Evolutionary conservation across 2,113 vertebrate species (phyloP), one percentile per base, ranked within the genome.

Genomic region (Tenebrosternarchus preto): DNA sequence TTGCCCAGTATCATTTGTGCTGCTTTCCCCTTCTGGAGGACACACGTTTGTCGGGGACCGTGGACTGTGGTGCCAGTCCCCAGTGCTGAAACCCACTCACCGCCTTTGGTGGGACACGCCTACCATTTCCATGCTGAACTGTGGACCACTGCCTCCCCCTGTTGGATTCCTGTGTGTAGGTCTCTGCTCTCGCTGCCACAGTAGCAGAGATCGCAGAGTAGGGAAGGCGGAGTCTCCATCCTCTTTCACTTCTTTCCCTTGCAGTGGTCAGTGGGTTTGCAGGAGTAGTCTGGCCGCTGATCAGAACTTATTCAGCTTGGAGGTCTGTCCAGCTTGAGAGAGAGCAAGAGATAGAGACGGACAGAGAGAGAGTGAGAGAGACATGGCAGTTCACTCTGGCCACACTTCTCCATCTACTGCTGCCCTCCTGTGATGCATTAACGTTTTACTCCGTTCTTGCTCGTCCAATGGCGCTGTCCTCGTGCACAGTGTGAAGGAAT

Each of bases 101-200:
- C 36, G 0, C 5, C 29, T 56, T 56, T 63, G 60, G 24, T 27
- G 22, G 5, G 22, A 60, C 8, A 0, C 61, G 24, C 55, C 46
- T 31, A 53, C 25, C 9, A 4, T 1, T 4, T 66, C 60, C 39
- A 16, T 27, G 2, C 31, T 80, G 19, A 76, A 53, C 6, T 88
- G 85, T 85, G 84, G 92, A 90, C 77, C 90, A 87, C 85, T 91
- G 86, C 79, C 90, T 86, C 92, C 93, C 91, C 92, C 93, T 93
- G 81, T 85, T 91, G 93, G 90, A 43, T 50, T 9, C 27, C 0
- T 12, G 7, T 5, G 16, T 56, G 39, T 15, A 76, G 57, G 73
- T 39, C 77, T 68, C 31, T 53, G 12, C 43, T 15, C 43, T 12
- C 11, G 43, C 43, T 50, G 12, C 43, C 2, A 9, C 8, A 29